phyloP scores from a whole-genome alignment of 2,113 vertebrate genomes.

The Stigmatopora nigra region DNA sequence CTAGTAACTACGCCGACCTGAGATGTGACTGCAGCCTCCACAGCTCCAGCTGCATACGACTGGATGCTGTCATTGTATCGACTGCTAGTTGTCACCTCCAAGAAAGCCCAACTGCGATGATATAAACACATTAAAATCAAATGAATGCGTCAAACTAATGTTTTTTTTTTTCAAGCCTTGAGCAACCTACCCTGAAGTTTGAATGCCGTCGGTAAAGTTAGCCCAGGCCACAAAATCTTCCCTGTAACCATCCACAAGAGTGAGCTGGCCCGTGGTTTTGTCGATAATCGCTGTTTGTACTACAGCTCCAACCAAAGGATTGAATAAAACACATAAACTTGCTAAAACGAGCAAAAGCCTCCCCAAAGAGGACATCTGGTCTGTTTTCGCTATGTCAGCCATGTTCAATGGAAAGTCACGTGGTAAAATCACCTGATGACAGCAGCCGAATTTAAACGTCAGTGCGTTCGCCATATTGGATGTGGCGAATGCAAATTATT shows the following conservation, averaged over 20 bases:
- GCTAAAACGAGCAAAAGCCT: background rate
- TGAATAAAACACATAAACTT: conserved; percentile 2
- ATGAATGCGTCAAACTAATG: background rate
- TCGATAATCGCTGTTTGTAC: conserved; percentile 67
- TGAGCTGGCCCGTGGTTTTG: conserved; percentile 61
- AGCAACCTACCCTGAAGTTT: conserved; percentile 72
- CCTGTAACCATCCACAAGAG: conserved; percentile 63
- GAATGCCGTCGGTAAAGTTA: conserved; percentile 79
- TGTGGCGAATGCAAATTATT: background rate
- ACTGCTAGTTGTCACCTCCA: conserved; percentile 77
- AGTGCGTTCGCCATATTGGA: background rate
- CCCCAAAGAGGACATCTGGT: fast-evolving
- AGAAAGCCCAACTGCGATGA: conserved; percentile 78
- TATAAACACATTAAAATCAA: background rate
- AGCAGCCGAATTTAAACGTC: background rate
- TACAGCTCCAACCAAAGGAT: conserved; percentile 25
- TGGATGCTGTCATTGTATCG: conserved; percentile 83
- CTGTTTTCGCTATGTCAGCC: background rate
- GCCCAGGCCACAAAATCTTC: conserved; percentile 78
- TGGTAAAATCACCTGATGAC: conserved; percentile 18
- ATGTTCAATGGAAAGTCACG: conserved; percentile 42
- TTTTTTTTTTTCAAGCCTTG: background rate
- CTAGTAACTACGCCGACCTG: conserved; percentile 62
- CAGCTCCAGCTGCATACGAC: conserved; percentile 84
- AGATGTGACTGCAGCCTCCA: conserved; percentile 78